Evolutionary conservation across 2,888 invertebrate genomes (phyloP), one percentile per base, ranked within the genome.

Genomic region (Clivina fossor): DNA sequence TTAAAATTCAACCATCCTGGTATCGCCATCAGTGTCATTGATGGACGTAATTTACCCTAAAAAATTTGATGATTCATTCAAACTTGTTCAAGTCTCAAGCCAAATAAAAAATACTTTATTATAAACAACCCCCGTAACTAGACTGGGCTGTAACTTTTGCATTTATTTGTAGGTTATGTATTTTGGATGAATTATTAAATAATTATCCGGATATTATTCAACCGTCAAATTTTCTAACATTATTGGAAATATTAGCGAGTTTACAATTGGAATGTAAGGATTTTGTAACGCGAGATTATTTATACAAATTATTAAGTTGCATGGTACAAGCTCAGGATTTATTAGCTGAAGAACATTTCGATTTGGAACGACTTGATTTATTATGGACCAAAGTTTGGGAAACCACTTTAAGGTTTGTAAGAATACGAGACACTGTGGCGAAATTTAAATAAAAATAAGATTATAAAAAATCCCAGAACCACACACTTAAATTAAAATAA

Each of bases 181-280:
- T 77, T 19, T 64, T 75, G 18, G 66, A 65, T 5, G 65, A 64
- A 22, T 60, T 77, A 19, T 63, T 78, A 15, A 65, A 67, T 50
- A 70, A 68, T 38, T 75, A 77, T 66, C 77, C 78, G 0, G 63
- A 70, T 20, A 64, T 70, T 16, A 64, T 78, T 24, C 67, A 66
- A 37, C 58, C 62, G 2, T 60, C 67, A 9, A 71, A 77, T 59
- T 74, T 73, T 37, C 32, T 67, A 2, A 55, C 61, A 9, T 65
- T 79, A 26, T 58, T 80, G 8, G 68, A 74, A 63, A 65, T 65
- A 30, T 60, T 78, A 13, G 71, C 71, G 5, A 69, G 72, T 40
- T 57, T 67, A 30, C 65, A 68, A 58, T 61, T 64, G 5, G 66
- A 71, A 16, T 69, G 64, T 46, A 73, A 73, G 58, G 67, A 72